phyloP scores from a whole-genome alignment of 2,888 invertebrate genomes.

The Carabus problematicus region DNA sequence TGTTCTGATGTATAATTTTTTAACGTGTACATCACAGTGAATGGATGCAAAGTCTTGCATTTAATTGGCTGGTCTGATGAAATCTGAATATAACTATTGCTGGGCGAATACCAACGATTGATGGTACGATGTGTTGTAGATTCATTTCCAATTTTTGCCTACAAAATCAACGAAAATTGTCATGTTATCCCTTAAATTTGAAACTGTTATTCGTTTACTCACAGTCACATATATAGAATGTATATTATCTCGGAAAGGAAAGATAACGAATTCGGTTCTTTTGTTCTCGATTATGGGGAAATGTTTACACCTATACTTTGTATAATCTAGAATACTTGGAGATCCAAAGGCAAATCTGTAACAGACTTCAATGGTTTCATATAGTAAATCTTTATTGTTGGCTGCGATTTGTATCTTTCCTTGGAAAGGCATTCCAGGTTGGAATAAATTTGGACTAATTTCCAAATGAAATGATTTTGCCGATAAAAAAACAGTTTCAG shows the following conservation, averaged over 20 bases:
- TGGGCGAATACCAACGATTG: conserved; percentile 51
- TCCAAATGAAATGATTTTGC: no score
- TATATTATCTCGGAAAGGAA: conserved; percentile 55
- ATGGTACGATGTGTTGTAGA: background rate
- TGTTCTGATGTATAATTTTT: conserved; percentile 33
- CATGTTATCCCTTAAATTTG: background rate
- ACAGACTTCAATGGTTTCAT: conserved; percentile 55
- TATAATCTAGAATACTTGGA: conserved; percentile 52
- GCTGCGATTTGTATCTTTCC: conserved; percentile 63
- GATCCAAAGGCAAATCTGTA: conserved; percentile 56
- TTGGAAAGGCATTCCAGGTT: conserved; percentile 75
- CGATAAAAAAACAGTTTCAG: conserved; percentile 58
- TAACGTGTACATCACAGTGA: conserved; percentile 53
- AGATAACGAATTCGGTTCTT: conserved; percentile 52
- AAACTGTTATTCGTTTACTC: conserved; percentile 44
- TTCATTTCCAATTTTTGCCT: conserved; percentile 13
- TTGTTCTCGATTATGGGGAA: conserved; percentile 50
- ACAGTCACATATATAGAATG: conserved; percentile 53
- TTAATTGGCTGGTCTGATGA: conserved; percentile 47
- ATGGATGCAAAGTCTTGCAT: conserved; percentile 54
- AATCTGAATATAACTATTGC: conserved; percentile 54
- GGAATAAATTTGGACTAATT: conserved; percentile 56
- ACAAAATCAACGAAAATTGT: background rate
- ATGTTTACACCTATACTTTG: conserved; percentile 53
- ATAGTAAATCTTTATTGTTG: conserved; percentile 47